Evolutionary conservation across 2,888 invertebrate species (phyloP).

Genomic region (Nemotelus nigrinus): DNA sequence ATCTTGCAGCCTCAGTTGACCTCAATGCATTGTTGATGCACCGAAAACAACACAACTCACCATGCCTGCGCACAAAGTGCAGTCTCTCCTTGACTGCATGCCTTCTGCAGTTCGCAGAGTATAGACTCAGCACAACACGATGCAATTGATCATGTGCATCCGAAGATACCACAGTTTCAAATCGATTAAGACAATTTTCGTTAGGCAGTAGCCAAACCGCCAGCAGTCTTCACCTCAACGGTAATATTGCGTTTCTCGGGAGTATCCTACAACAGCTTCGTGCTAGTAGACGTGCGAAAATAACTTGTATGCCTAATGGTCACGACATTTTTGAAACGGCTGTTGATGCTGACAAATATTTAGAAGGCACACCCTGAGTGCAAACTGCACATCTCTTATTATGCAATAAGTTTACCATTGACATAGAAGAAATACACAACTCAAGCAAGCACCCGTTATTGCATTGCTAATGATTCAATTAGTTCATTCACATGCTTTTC

Average conservation of each 20-base stretch:
- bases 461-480: constrained; percentile 24
- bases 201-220: background rate
- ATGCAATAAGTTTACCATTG: too few species aligned
- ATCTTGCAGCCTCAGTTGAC: constrained; percentile 25
- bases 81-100: background rate
- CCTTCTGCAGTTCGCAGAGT: background rate
- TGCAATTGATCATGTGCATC: background rate
- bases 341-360: too few species aligned
- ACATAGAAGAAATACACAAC: too few species aligned
- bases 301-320: too few species aligned
- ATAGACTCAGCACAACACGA: background rate
- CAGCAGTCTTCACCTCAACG: background rate
- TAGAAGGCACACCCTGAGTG: too few species aligned
- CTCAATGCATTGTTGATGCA: constrained; percentile 37
- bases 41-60: constrained; percentile 1
- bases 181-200: constrained; percentile 6
- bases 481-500: constrained; percentile 21
- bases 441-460: too few species aligned
- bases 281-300: too few species aligned
- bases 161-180: constrained; percentile 15
- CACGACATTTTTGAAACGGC: too few species aligned
- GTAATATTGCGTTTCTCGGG: too few species aligned
- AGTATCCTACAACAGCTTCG: too few species aligned
- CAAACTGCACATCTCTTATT: too few species aligned
- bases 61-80: background rate